Conservation (phyloP, 2,888 invertebrate genomes). For the Clepsis dumicolana region DNA sequence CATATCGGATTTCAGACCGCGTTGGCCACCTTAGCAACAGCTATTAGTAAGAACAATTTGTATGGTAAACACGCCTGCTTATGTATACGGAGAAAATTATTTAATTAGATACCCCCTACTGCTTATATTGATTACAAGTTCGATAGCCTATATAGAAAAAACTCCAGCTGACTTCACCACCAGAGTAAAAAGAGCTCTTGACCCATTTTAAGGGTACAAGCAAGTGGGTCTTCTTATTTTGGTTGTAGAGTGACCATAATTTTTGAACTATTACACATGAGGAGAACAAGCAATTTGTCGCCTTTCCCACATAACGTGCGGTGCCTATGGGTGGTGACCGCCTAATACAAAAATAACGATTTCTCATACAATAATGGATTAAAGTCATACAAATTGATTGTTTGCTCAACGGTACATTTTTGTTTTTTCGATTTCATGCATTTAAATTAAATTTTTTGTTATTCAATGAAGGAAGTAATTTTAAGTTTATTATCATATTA, state of each 20-base stretch:
- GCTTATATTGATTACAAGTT: slow-evolving; percentile 62
- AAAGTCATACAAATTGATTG: slow-evolving; percentile 20
- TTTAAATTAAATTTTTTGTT: slow-evolving; percentile 40
- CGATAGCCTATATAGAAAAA: slow-evolving; percentile 43
- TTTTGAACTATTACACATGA: slow-evolving; percentile 53
- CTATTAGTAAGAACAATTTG: slow-evolving; percentile 67
- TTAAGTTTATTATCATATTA: slow-evolving; percentile 14
- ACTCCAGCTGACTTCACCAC: slow-evolving; percentile 4
- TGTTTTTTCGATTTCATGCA: slow-evolving; percentile 37
- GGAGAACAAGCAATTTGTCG: slow-evolving; percentile 65
- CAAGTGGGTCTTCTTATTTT: slow-evolving; percentile 42
- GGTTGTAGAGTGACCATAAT: slow-evolving; percentile 45
- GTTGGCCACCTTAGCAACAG: slow-evolving; percentile 60
- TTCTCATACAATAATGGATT: slow-evolving; percentile 41
- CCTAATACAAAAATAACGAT: slow-evolving; percentile 43
- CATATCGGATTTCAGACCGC: slow-evolving; percentile 66
- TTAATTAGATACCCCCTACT: slow-evolving; percentile 71
- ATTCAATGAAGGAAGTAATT: slow-evolving; percentile 25
- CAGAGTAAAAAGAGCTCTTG: slow-evolving; percentile 10
- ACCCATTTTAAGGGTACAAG: no score
- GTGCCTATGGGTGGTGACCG: slow-evolving; percentile 59
- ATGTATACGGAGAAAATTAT: slow-evolving; percentile 61
- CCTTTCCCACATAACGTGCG: slow-evolving; percentile 63
- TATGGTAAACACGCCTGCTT: slow-evolving; percentile 59
- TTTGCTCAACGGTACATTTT: slow-evolving; percentile 39